Percentiles rank a stretch among this genome's conserved stretches.
phyloP scores from a whole-genome alignment of 2,888 invertebrate genomes.

The Falcaria lacertinaria region DNA sequence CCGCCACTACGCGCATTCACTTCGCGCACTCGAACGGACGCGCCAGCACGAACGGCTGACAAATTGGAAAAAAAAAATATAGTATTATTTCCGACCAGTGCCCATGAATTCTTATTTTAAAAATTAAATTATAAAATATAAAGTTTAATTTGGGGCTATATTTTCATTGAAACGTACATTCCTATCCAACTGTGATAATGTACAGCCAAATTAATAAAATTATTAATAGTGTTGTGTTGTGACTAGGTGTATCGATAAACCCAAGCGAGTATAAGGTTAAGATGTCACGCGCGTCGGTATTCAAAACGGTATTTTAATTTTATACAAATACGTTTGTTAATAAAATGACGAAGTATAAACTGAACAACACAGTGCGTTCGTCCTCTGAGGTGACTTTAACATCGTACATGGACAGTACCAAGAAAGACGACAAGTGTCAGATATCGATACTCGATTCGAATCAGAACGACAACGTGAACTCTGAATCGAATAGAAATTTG shows the following conservation, averaged over 20 bases:
- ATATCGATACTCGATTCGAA: conserved; percentile 46
- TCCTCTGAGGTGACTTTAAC: conserved; percentile 69
- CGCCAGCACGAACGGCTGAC: conserved; percentile 3
- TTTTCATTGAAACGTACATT: conserved; percentile 14
- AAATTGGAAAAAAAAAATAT: background rate
- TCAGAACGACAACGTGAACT: conserved; percentile 48
- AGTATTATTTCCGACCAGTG: background rate
- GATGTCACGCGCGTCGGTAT: conserved; percentile 62
- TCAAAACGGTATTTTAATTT: conserved; percentile 55
- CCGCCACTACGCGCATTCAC: conserved; percentile 13
- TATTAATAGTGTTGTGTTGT: conserved; percentile 28
- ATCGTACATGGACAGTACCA: conserved; percentile 55
- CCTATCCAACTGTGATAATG: conserved; percentile 25
- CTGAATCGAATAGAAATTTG: conserved; percentile 50
- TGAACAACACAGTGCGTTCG: conserved; percentile 64
- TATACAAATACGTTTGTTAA: conserved; percentile 9
- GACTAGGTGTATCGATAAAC: conserved; percentile 20
- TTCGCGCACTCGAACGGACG: conserved; percentile 12
- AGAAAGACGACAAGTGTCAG: conserved; percentile 38
- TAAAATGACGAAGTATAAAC: conserved; percentile 78
- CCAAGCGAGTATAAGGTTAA: conserved; percentile 31
- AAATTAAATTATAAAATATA: background rate
- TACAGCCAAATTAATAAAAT: conserved; percentile 2
- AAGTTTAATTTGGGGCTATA: background rate
- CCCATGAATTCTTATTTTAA: background rate